Conservation (phyloP, 2,797 vertebrate species). For the Sebastolobus altivelis region DNA sequence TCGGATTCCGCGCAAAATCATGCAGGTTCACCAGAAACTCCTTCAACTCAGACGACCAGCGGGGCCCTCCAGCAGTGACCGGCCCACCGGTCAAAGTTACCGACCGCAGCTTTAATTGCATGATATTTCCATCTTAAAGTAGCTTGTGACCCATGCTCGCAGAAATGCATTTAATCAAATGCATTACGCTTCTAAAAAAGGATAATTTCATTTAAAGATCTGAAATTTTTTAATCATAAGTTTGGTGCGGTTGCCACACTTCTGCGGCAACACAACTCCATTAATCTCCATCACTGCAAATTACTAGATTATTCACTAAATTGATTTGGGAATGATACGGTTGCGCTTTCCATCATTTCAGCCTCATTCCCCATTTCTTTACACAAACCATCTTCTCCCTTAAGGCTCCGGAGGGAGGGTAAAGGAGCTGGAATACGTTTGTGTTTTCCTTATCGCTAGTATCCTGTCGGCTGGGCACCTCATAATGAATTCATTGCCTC, state of each 20-base stretch:
- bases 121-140: not conserved
- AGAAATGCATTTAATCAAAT: conserved; percentile 33
- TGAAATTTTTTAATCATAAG: conserved; percentile 34
- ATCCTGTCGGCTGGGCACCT: conserved; percentile 51
- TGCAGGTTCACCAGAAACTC: not conserved
- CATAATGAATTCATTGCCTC: conserved; percentile 74
- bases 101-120: not conserved
- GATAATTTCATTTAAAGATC: conserved; percentile 26
- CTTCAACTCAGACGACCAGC: too few species aligned
- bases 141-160: not conserved
- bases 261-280: conserved; percentile 31
- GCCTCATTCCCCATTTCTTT: conserved; percentile 31
- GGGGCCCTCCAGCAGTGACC: too few species aligned
- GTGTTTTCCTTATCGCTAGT: conserved; percentile 60
- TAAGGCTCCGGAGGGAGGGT: conserved; percentile 10
- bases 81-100: too few species aligned
- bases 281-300: conserved; percentile 43
- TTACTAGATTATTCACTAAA: conserved; percentile 42
- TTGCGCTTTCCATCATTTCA: conserved; percentile 42
- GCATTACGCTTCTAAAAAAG: not conserved
- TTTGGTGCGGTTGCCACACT: conserved; percentile 18
- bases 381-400: conserved; percentile 28
- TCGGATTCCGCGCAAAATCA: not conserved
- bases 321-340: conserved; percentile 42
- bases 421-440: conserved; percentile 34